Base-by-base conservation (phyloP, 2,113 vertebrate species). In the Pseudopodoces humilis region DNA sequence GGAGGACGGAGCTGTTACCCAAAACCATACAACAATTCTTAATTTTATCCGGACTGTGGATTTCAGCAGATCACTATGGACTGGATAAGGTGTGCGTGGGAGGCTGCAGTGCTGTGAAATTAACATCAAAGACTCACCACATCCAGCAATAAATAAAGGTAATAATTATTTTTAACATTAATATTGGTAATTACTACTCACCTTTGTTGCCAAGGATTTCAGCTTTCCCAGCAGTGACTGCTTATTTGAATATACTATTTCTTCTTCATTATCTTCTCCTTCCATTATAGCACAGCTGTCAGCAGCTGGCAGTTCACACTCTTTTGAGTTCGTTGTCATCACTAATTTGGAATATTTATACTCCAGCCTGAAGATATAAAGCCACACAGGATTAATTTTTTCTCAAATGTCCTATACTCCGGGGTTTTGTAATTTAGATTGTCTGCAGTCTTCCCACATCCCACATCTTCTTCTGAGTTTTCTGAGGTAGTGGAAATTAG, bases 261-360 rank as follows among this genome's bases (percentile, higher is more conserved):
- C 99, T 63, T 99, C 99, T 89, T 99, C 99, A 52, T 99, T 99
- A 49, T 98, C 98, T 98, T 99, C 99, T 44, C 99, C 99, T 97
- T 99, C 99, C 99, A 99, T 99, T 96, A 99, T 98, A 78, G 99
- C 99, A 94, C 99, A 99, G 97, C 99, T 99, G 98, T 99, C 99
- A 68, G 99, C 98, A 84, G 98, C 99, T 67, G 99, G 99, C 86
- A 99, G 98, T 78, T 99, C 99, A 28, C 99, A 99, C 78, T 99
- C 99, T 94, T 99, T 99, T 21, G 98, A 98, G 95, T 99, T 99
- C 10, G 99, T 98, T 17, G 99, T 99, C 98, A 99, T 99, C 95
- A 99, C 99, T 96, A 99, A 95, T 83, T 99, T 98, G 46, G 99
- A 99, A 98, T 99, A 99, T 95, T 99, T 99, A 94, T 99, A 99